A percentile compares a stretch with the other conserved stretches of the same genome.
Evolutionary conservation across 1,140 invertebrate genomes (phyloP).

Genomic region (Andrena cerasifolii): DNA sequence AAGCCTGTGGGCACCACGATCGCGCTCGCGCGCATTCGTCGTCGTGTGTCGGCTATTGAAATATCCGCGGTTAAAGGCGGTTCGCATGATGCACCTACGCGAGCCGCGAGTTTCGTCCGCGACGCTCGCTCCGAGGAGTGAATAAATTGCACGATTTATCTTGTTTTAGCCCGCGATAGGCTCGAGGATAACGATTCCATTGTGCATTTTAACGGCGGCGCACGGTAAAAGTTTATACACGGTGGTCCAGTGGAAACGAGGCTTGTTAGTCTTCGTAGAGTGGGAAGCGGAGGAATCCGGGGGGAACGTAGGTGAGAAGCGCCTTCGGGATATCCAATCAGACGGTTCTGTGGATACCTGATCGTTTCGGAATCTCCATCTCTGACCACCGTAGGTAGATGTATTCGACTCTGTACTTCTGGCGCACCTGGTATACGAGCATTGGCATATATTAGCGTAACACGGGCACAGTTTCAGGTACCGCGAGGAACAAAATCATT

Average conservation of each 20-base stretch:
- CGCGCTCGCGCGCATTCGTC: not conserved
- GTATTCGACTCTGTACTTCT: too few relatives aligned
- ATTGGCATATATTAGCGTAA: too few relatives aligned
- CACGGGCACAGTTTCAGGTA: too few relatives aligned
- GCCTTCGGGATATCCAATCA: too few relatives aligned
- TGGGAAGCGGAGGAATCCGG: too few relatives aligned
- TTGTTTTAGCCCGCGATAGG: constrained; percentile 33
- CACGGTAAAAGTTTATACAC: constrained; percentile 2
- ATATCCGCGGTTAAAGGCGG: constrained; percentile 18
- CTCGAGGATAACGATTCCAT: constrained; percentile 36
- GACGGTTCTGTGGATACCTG: too few relatives aligned
- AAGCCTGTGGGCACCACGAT: constrained; percentile 53
- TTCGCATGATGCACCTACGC: constrained; percentile 40
- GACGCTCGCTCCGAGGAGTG: not conserved
- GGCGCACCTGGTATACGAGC: too few relatives aligned
- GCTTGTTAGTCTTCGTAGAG: too few relatives aligned
- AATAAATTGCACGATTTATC: constrained; percentile 37
- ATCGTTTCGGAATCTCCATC: too few relatives aligned
- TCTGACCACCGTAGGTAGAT: too few relatives aligned
- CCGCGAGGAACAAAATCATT: too few relatives aligned
- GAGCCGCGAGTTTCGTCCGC: not conserved
- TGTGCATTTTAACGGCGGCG: constrained; percentile 14
- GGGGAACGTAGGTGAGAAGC: too few relatives aligned
- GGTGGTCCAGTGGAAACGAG: not conserved
- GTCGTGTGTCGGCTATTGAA: constrained; percentile 31